Base-by-base conservation (phyloP, 2,113 vertebrate genomes). In the Nannobrachium achirus region DNA sequence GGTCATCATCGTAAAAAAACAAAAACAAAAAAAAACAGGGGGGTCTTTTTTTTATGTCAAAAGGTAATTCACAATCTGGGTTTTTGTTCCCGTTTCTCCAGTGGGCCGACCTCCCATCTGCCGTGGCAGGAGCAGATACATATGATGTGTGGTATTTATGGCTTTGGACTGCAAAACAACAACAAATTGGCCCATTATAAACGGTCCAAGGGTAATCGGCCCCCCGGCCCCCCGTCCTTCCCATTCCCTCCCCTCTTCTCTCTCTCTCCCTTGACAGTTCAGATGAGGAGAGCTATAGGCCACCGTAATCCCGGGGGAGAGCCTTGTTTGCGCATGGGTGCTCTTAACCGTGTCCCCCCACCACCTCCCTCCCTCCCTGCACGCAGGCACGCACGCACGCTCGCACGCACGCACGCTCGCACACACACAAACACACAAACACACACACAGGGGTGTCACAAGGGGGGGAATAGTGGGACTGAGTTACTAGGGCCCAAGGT, bases 171-270 rank as follows among this genome's bases (percentile, higher is more conserved):
- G 75, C 41, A 82, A 81, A 88, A 88, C 81, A 84, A 86, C 89
- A 89, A 90, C 86, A 90, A 93, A 91, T 89, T 83, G 84, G 73
- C 77, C 84, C 85, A 88, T 92, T 90, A 89, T 88, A 88, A 84
- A 90, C 86, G 78, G 79, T 85, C 81, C 57, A 64, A 78, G 73
- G 82, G 85, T 78, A 84, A 90, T 88, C 83, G 78, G 74, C 65
- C 73, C 52, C 63, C 78, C 78, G n/a, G n/a, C 79, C 81, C 72
- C 6, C 15, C 41, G 63, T 61, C 66, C 48, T 15, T 13, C 69
- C 68, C 48, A 41, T 1, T 70, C 44, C 66, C 77, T n/a, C 25
- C 25, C 25, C 6, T 5, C 25, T 33, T n/a, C 13, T n/a, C n/a
- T n/a, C n/a, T 15, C 14, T 38, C 44, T 70, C 75, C 80, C 71